Evolutionary conservation across 2,888 invertebrate genomes (phyloP), one percentile per base, ranked within the genome.

Genomic region (Tachystola acroxantha): DNA sequence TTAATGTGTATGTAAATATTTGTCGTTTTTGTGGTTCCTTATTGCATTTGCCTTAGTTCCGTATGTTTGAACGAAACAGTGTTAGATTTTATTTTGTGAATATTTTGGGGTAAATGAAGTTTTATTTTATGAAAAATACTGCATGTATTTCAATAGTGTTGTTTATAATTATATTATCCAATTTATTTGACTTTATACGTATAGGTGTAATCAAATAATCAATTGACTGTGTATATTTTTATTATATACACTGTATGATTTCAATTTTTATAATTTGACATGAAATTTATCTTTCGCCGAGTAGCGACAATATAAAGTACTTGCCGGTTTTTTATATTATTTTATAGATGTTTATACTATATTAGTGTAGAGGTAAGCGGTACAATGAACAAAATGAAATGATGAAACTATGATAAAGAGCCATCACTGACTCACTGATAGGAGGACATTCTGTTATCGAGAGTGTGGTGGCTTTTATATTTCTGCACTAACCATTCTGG

Each of bases 41-140:
- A 42, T 68, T 65, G 84, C 84, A 84, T 84, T 84, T 81, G 69
- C 64, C 66, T 65, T 72, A 69, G 63, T 56, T 64, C 37, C 49
- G 48, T 63, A 53, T 52, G 50, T 41, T 20, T 46, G n/a, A n/a
- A n/a, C n/a, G n/a, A n/a, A n/a, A n/a, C n/a, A n/a, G n/a, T n/a
- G 36, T n/a, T 40, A 36, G 11, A 16, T 16, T 4, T 40, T 16
- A 37, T 35, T 47, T 43, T 41, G 35, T 39, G 32, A 37, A 43
- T 40, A 39, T 33, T 32, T 48, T 9, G 16, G 3, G 6, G 14
- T 30, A n/a, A 7, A 24, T 14, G n/a, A 30, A n/a, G 29, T 16
- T 30, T 16, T 16, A 30, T 30, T n/a, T 5, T 3, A 16, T 6
- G 16, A 14, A 7, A 16, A 30, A 14, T 14, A 13, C 5, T 14